A percentile compares a stretch with the other conserved stretches of the same genome.
Conservation (phyloP, 1,140 invertebrate species). For the Pseudomyrmex cubaensis region DNA sequence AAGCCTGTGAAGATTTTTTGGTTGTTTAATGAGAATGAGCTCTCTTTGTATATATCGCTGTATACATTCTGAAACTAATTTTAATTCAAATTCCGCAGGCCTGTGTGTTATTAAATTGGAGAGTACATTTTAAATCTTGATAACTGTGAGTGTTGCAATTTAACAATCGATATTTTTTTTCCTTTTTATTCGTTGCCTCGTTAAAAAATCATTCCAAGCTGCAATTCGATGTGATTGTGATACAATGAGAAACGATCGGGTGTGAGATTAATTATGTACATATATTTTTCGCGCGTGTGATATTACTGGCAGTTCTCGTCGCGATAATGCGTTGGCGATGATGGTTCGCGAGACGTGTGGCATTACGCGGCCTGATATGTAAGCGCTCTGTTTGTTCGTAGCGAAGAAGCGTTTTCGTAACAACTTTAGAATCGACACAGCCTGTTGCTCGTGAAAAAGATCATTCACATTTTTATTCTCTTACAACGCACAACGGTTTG, state of each 20-base stretch:
- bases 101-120: no score
- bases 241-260: no score
- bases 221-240: constrained; percentile 18
- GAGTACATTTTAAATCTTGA: background rate
- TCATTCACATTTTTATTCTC: background rate
- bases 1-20: background rate
- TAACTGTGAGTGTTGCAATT: background rate
- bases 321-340: constrained; percentile 5
- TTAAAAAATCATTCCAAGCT: background rate
- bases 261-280: constrained; percentile 3
- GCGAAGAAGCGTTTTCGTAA: constrained; percentile 50
- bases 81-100: no score
- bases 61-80: no score
- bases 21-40: no score
- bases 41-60: no score
- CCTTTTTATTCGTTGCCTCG: constrained; percentile 12
- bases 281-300: background rate
- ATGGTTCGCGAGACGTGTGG: constrained; percentile 18
- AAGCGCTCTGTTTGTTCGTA: constrained; percentile 18
- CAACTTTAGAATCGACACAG: constrained; percentile 56
- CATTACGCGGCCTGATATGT: constrained; percentile 54
- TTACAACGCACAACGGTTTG: background rate
- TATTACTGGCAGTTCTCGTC: constrained; percentile 33
- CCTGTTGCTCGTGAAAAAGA: constrained; percentile 39
- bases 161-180: background rate